These are phyloP conservation scores for Drosophila testacea DNA, from an alignment of 2,888 invertebrate species.

Conservation along the genomic window DNA sequence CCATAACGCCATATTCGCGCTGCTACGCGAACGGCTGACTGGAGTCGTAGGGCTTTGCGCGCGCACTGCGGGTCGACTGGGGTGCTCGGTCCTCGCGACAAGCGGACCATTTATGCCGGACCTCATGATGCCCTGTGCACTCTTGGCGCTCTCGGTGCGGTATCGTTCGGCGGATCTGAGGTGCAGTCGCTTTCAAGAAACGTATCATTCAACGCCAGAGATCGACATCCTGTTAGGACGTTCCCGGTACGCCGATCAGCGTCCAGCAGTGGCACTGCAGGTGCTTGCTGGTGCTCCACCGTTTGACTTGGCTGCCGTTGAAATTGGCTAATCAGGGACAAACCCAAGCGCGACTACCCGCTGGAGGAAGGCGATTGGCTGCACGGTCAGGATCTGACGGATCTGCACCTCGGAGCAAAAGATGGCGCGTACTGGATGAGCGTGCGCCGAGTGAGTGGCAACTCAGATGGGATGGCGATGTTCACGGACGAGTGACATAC, in stretches of 20 bases:
- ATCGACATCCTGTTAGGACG: too few species aligned
- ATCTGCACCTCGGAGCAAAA: neutral
- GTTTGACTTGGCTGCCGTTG: neutral
- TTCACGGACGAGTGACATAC: too few species aligned
- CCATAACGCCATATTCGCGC: too few species aligned
- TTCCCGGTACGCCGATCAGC: too few species aligned
- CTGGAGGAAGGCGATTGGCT: neutral
- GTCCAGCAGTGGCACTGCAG: too few species aligned
- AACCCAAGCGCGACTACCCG: neutral
- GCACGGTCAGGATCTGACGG: neutral
- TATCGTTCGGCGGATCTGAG: too few species aligned
- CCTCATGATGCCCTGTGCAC: conserved; percentile 29
- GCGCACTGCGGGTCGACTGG: conserved; percentile 24
- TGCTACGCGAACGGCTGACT: too few species aligned
- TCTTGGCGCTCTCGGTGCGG: conserved; percentile 17
- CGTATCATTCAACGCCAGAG: too few species aligned
- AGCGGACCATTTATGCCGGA: conserved; percentile 5
- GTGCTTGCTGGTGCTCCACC: too few species aligned
- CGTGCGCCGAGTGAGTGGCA: neutral
- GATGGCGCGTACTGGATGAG: neutral
- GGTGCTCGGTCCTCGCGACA: conserved; percentile 12
- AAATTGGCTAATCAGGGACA: neutral
- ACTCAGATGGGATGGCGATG: too few species aligned
- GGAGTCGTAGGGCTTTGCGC: conserved; percentile 20
- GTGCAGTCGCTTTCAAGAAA: too few species aligned